phyloP scores from a whole-genome alignment of 2,888 invertebrate species.

The Aquatica leii region DNA sequence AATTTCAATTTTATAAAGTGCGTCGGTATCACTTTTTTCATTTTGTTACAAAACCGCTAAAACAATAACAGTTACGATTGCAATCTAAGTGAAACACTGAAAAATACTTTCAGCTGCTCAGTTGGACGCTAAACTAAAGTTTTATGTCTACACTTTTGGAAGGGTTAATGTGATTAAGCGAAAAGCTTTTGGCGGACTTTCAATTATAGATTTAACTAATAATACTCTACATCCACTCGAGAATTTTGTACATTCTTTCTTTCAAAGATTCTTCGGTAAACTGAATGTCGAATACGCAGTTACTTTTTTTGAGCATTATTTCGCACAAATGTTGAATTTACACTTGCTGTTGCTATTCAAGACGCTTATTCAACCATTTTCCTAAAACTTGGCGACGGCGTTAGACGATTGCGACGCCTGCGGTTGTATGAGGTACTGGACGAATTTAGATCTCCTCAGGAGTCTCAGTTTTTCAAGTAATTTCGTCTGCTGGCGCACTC shows the following conservation, averaged over 20 bases:
- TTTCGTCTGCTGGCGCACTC: constrained; percentile 41
- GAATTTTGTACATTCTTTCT: too few relatives aligned
- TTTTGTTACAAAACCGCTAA: neutral
- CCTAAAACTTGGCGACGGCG: constrained; percentile 33
- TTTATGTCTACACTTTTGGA: constrained; percentile 50
- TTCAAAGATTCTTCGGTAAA: neutral
- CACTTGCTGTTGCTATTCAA: constrained; percentile 10
- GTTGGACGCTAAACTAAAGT: constrained; percentile 45
- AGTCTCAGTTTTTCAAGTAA: constrained; percentile 43
- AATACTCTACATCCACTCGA: neutral
- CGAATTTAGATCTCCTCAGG: constrained; percentile 45
- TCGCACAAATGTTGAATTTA: too few relatives aligned
- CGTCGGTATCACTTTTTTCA: too few relatives aligned
- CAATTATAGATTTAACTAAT: constrained; percentile 4
- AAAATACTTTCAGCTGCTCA: constrained; percentile 35
- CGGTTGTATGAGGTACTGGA: constrained; percentile 41
- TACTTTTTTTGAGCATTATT: too few relatives aligned
- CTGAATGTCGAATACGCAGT: too few relatives aligned
- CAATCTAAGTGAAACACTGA: constrained; percentile 24
- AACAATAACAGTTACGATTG: constrained; percentile 15
- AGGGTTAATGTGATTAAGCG: constrained; percentile 51
- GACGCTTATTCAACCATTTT: constrained; percentile 11
- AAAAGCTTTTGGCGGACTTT: constrained; percentile 23
- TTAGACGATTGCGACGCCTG: constrained; percentile 43
- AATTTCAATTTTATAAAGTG: neutral